Evolutionary conservation across 2,113 vertebrate genomes (phyloP).

Genomic region (Alethe castanea): DNA sequence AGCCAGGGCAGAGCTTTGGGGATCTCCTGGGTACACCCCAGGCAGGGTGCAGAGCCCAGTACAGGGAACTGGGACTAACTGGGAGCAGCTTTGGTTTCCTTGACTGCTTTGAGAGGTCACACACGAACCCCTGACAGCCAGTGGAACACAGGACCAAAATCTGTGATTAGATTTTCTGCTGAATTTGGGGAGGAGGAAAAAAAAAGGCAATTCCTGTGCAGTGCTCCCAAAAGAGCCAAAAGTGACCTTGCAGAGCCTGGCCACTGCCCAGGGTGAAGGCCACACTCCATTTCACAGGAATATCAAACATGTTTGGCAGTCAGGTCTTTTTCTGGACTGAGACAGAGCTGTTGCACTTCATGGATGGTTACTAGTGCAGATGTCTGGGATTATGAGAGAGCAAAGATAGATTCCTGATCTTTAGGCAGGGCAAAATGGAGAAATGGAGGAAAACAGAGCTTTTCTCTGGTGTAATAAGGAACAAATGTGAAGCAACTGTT

Average conservation of each 20-base stretch:
- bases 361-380: not conserved
- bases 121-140: rapidly evolving
- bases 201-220: not conserved
- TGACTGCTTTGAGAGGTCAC: not conserved
- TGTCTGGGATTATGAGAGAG: not conserved
- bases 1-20: not conserved
- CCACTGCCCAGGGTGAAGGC: not conserved
- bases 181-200: not conserved
- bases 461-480: not conserved
- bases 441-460: not conserved
- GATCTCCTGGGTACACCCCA: rapidly evolving
- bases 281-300: not conserved
- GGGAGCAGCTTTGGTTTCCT: not conserved
- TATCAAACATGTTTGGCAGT: not conserved
- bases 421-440: not conserved
- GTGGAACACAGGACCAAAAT: not conserved
- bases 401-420: not conserved
- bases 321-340: not conserved
- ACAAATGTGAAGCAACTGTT: not conserved
- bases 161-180: not conserved
- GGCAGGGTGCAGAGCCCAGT: not conserved
- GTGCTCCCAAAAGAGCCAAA: not conserved
- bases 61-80: rapidly evolving
- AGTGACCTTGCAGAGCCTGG: not conserved
- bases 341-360: not conserved